Percentiles rank a stretch among this genome's conserved stretches.
phyloP scores from a whole-genome alignment of 2,113 vertebrate species.

The Megaleporinus macrocephalus region DNA sequence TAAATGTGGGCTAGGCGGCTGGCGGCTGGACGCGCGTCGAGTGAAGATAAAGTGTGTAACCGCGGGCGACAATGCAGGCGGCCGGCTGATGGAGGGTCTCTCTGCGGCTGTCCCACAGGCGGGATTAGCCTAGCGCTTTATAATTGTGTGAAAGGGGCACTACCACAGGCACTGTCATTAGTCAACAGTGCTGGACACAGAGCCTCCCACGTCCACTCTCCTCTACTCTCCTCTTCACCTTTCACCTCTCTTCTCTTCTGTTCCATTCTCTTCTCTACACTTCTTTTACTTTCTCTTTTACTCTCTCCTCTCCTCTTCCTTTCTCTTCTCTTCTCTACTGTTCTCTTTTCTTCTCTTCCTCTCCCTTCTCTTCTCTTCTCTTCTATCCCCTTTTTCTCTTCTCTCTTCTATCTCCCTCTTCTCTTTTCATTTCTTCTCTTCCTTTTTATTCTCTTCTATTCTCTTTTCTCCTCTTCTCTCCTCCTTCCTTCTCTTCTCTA shows the following conservation, averaged over 20 bases:
- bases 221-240: slow-evolving; percentile 64
- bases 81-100: slow-evolving; percentile 74
- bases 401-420: neutral
- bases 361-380: neutral
- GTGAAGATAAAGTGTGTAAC: slow-evolving; percentile 80
- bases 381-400: neutral
- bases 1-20: slow-evolving; percentile 74
- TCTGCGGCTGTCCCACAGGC: slow-evolving; percentile 72
- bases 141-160: slow-evolving; percentile 80
- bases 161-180: slow-evolving; percentile 75
- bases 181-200: slow-evolving; percentile 67
- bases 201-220: slow-evolving; percentile 42
- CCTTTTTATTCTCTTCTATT: slow-evolving; percentile 1
- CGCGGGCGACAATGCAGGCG: slow-evolving; percentile 65
- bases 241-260: slow-evolving; percentile 43
- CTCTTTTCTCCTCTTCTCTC: neutral
- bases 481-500: neutral
- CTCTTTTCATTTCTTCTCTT: slow-evolving; percentile 30
- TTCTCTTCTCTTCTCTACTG: neutral
- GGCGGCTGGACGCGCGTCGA: slow-evolving; percentile 71
- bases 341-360: slow-evolving; percentile 14
- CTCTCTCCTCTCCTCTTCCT: neutral
- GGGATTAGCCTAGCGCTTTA: slow-evolving; percentile 75
- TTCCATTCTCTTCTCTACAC: neutral
- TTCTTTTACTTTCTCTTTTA: neutral